Evolutionary conservation across 2,113 vertebrate genomes (phyloP).

Genomic region (Melanocharis versteri): DNA sequence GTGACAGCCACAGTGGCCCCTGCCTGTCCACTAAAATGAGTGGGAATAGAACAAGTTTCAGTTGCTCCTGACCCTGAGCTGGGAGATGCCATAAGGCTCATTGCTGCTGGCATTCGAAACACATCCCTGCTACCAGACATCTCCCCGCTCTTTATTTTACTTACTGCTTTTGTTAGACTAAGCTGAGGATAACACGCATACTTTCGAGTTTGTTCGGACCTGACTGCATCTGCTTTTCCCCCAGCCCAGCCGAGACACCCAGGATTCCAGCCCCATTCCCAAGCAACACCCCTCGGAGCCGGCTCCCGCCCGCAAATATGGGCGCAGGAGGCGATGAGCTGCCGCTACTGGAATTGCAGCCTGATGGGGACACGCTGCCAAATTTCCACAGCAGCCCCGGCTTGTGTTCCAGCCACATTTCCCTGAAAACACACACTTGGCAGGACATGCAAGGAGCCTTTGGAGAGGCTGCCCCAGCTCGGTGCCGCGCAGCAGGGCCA

Average conservation of each 20-base stretch:
- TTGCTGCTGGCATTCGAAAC: not conserved
- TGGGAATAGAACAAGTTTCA: fast-evolving
- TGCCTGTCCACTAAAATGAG: not conserved
- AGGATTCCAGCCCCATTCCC: not conserved
- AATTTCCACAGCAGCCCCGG: constrained; percentile 26
- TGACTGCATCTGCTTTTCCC: not conserved
- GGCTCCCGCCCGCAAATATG: not conserved
- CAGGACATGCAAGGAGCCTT: not conserved
- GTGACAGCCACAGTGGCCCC: not conserved
- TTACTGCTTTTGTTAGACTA: not conserved
- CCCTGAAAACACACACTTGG: constrained; percentile 24
- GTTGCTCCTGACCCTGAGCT: not conserved
- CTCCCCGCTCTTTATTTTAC: not conserved
- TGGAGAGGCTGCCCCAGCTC: not conserved
- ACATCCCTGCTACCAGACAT: no score
- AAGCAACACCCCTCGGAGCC: fast-evolving
- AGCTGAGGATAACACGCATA: not conserved
- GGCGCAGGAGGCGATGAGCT: not conserved
- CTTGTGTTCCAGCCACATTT: not conserved
- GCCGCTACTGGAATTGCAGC: not conserved
- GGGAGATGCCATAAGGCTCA: not conserved
- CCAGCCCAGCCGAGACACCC: fast-evolving
- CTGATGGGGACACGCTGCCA: not conserved
- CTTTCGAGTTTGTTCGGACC: not conserved
- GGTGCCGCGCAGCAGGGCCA: fast-evolving